Evolutionary conservation across 2,113 vertebrate genomes (phyloP).

Genomic region (Hippolais icterina): DNA sequence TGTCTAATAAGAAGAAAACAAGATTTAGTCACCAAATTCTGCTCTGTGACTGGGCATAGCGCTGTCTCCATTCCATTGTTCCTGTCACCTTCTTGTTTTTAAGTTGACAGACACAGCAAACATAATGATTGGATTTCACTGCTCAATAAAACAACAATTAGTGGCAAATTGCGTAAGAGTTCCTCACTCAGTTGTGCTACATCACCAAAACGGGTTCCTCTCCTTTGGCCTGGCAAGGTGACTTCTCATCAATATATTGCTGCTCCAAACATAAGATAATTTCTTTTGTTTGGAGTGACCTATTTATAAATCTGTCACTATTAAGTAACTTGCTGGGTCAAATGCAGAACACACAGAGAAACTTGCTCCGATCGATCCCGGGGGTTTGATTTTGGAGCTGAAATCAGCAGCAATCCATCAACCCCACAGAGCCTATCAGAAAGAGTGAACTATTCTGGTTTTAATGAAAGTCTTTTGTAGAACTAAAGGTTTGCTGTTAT

Average conservation of each 20-base stretch:
- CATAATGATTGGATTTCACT: background rate
- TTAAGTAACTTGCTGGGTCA: slow-evolving; percentile 8
- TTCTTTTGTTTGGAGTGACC: slow-evolving; percentile 1
- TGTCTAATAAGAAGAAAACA: background rate
- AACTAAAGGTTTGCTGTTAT: background rate
- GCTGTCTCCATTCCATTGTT: background rate
- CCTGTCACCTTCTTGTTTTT: background rate
- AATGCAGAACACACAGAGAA: background rate
- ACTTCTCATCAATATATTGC: background rate
- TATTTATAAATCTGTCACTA: slow-evolving; percentile 30
- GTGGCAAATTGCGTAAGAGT: background rate
- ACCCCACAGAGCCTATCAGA: background rate
- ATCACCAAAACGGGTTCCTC: background rate
- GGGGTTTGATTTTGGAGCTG: background rate
- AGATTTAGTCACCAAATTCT: background rate
- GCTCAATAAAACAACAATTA: background rate
- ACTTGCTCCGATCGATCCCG: background rate
- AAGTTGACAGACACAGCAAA: background rate
- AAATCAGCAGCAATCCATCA: slow-evolving; percentile 24
- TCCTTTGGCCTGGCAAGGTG: background rate
- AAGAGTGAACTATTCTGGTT: background rate
- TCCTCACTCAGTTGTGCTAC: background rate
- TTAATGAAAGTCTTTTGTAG: background rate
- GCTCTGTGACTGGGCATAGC: background rate
- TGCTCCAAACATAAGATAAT: background rate